Evolutionary conservation across 1,140 invertebrate genomes (phyloP).

Genomic region (Sogatella furcifera): DNA sequence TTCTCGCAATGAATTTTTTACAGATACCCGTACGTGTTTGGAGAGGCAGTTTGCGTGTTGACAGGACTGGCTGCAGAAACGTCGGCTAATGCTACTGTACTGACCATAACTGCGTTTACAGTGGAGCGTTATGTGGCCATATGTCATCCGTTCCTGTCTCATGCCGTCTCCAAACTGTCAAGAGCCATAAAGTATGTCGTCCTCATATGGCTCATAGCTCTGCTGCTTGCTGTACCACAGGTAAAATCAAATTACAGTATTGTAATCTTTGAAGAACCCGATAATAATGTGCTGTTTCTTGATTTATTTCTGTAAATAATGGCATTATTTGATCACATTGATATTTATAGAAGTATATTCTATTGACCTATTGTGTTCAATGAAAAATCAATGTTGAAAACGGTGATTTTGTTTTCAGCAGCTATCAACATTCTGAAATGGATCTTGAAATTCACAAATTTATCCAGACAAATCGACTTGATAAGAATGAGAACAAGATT

Average conservation of each 20-base stretch:
- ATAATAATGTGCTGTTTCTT: neutral
- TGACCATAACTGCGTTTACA: constrained; percentile 86
- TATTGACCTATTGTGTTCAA: no score
- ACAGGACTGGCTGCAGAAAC: constrained; percentile 75
- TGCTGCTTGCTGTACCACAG: constrained; percentile 62
- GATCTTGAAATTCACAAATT: no score
- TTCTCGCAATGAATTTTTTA: neutral
- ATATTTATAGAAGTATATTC: neutral
- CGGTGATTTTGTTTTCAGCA: no score
- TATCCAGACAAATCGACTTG: no score
- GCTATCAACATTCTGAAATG: no score
- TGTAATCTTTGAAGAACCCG: no score
- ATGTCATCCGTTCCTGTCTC: constrained; percentile 61
- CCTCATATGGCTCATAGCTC: constrained; percentile 55
- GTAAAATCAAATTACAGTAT: constrained; percentile 20
- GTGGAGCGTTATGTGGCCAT: constrained; percentile 76
- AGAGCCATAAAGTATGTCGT: constrained; percentile 58
- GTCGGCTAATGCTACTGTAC: constrained; percentile 80
- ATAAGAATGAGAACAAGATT: no score
- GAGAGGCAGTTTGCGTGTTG: constrained; percentile 72
- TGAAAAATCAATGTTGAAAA: no score
- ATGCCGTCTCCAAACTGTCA: constrained; percentile 68
- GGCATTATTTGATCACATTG: neutral
- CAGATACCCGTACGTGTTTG: constrained; percentile 76
- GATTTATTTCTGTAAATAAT: neutral